Evolutionary conservation across 2,113 vertebrate genomes (phyloP).

Genomic region (Perca flavescens): DNA sequence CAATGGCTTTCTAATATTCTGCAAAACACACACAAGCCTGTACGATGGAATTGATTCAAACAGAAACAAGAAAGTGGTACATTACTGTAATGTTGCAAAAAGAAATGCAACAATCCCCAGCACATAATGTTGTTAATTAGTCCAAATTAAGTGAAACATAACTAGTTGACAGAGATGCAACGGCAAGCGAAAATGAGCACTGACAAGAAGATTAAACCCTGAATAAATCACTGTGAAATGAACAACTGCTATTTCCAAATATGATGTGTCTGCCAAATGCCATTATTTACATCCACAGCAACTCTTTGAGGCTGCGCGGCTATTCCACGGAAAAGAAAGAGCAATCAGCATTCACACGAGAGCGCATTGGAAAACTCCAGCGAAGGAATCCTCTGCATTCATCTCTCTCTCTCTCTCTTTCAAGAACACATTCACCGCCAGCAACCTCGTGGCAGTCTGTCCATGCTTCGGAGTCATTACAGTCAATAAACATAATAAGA

Average conservation of each 20-base stretch:
- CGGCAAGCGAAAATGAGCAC: constrained; percentile 52
- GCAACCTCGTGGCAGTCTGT: constrained; percentile 47
- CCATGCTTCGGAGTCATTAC: constrained; percentile 51
- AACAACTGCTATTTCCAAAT: constrained; percentile 61
- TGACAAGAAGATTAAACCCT: constrained; percentile 68
- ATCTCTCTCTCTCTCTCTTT: constrained; percentile 29
- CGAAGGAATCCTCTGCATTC: constrained; percentile 33
- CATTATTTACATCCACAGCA: constrained; percentile 62
- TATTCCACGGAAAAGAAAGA: constrained; percentile 51
- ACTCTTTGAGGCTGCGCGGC: constrained; percentile 38
- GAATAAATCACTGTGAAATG: constrained; percentile 64
- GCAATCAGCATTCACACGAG: constrained; percentile 54
- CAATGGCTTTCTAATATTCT: constrained; percentile 1
- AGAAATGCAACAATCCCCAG: constrained; percentile 36
- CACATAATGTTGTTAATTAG: constrained; percentile 47
- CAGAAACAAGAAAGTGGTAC: constrained; percentile 16
- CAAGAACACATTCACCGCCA: constrained; percentile 13
- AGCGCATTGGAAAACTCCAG: neutral
- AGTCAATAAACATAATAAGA: constrained; percentile 59
- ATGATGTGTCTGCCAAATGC: constrained; percentile 56
- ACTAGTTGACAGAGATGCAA: constrained; percentile 37
- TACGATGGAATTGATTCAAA: constrained; percentile 1
- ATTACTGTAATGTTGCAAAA: constrained; percentile 10
- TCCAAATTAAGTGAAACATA: constrained; percentile 52
- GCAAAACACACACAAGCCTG: neutral